phyloP scores from a whole-genome alignment of 2,888 invertebrate species.

The Metopia argyrocephala region DNA sequence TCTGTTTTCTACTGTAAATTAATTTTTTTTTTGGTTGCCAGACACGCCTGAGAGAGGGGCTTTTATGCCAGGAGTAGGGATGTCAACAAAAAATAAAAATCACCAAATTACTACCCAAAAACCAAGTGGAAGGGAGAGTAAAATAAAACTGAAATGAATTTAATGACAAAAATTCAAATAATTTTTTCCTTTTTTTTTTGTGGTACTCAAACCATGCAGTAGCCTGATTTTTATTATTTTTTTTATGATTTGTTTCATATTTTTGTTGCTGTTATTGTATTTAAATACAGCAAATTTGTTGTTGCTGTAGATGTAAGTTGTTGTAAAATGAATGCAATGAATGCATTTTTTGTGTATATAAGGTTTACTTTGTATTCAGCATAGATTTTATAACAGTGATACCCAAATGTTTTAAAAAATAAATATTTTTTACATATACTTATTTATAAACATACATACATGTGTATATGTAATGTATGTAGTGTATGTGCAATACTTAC shows the following conservation, averaged over 20 bases:
- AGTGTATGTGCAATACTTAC: too few relatives aligned
- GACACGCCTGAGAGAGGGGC: constrained; percentile 46
- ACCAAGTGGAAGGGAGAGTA: constrained; percentile 2
- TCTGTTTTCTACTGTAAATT: constrained; percentile 10
- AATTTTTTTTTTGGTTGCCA: constrained; percentile 31
- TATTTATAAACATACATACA: too few relatives aligned
- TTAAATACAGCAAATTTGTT: constrained; percentile 23
- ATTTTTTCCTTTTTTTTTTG: constrained; percentile 33
- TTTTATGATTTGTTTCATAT: not conserved
- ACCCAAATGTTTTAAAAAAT: not conserved
- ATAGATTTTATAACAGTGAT: constrained; percentile 10
- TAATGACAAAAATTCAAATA: constrained; percentile 60
- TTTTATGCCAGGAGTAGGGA: constrained; percentile 32
- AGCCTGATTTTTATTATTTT: not conserved
- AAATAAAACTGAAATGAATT: constrained; percentile 44
- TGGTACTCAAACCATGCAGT: constrained; percentile 12
- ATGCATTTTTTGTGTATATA: constrained; percentile 49
- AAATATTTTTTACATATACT: not conserved
- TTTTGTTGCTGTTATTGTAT: not conserved
- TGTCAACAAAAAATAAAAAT: constrained; percentile 43
- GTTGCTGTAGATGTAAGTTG: not conserved
- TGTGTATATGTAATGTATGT: too few relatives aligned
- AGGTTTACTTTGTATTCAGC: not conserved
- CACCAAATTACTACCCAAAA: constrained; percentile 60
- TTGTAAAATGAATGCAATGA: constrained; percentile 47